Conservation (phyloP, 1,140 invertebrate genomes). For the Oedothorax gibbosus region DNA sequence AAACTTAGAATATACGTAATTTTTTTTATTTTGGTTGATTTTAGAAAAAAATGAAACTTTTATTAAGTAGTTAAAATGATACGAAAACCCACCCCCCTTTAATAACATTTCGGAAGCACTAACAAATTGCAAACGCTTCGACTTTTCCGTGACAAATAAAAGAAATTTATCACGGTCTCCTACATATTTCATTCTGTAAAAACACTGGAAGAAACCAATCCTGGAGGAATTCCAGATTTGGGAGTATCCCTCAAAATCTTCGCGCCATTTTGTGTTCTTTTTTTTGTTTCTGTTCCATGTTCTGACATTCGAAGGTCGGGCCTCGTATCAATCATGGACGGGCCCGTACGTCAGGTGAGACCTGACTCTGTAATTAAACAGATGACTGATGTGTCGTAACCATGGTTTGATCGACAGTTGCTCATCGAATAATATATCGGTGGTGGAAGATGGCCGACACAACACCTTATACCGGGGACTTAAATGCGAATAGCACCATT, state of each 20-base stretch:
- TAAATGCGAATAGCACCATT: too few species aligned
- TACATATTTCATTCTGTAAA: slow-evolving; percentile 5
- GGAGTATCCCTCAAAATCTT: slow-evolving; percentile 33
- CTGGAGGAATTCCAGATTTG: slow-evolving; percentile 51
- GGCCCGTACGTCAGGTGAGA: slow-evolving; percentile 3
- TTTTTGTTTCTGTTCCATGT: neutral
- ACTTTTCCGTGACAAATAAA: slow-evolving; percentile 3
- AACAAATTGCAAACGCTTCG: slow-evolving; percentile 30
- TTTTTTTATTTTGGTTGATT: too few species aligned
- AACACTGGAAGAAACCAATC: neutral
- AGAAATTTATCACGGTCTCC: slow-evolving; percentile 2
- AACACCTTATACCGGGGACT: neutral
- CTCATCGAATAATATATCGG: slow-evolving; percentile 49
- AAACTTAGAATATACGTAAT: too few species aligned
- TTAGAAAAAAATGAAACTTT: too few species aligned
- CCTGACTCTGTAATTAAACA: slow-evolving; percentile 47
- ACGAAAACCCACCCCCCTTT: too few species aligned
- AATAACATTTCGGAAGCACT: slow-evolving; percentile 19
- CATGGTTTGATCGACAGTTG: slow-evolving; percentile 32
- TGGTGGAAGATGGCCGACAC: neutral
- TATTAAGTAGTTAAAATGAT: too few species aligned
- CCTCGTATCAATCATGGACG: slow-evolving; percentile 45
- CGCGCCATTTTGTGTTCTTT: neutral
- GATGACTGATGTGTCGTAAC: slow-evolving; percentile 47
- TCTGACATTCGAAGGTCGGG: slow-evolving; percentile 22